Evolutionary conservation across 1,140 invertebrate genomes (phyloP), one percentile per base, ranked within the genome.

Genomic region (Stenopsyche tienmushanensis): DNA sequence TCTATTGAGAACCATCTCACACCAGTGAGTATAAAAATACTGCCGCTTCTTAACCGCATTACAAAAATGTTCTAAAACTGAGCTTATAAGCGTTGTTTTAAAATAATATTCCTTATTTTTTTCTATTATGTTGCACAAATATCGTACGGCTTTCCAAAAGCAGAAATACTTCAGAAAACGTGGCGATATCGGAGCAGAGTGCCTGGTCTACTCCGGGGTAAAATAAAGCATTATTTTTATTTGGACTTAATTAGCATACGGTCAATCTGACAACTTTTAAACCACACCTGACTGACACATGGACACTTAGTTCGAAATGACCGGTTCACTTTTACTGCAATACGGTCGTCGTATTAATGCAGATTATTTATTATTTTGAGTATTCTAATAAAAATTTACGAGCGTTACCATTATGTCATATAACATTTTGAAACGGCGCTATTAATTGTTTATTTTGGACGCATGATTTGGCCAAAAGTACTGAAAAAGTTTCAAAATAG

Each of bases 181-280:
- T 54, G 15, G 59, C 26, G 7, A 66, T 66, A 52, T 63, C 53
- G 41, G 67, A 70, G 44, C 67, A 66, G 26, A 70, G 67, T 24
- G 55, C 67, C 18, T 70, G 67, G 67, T 64, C 67, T 23, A 70
- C 64, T 54, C 67, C 67, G 15, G 64, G 67, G 67, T 70, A 64
- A 18, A 26, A 45, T 57, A 55, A 44, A 24, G 25, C 53, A 41
- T 44, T 45, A 64, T 64, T 67, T 59, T 64, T 29, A 24, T 68
- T 64, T 47, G 29, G 5, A 7, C 29, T 34, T 34, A 34, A 13
- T 34, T 34, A 34, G 5, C 13, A 34, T 13, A 7, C 5, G 29
- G 29, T 13, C 29, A 34, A 34, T 34, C 5, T 34, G 13, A 7
- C 13, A 7, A 5, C 29, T 34, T 34, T 34, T 34, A 34, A 34